Evolutionary conservation across 2,888 invertebrate genomes (phyloP).

Genomic region (Megamerina dolium): DNA sequence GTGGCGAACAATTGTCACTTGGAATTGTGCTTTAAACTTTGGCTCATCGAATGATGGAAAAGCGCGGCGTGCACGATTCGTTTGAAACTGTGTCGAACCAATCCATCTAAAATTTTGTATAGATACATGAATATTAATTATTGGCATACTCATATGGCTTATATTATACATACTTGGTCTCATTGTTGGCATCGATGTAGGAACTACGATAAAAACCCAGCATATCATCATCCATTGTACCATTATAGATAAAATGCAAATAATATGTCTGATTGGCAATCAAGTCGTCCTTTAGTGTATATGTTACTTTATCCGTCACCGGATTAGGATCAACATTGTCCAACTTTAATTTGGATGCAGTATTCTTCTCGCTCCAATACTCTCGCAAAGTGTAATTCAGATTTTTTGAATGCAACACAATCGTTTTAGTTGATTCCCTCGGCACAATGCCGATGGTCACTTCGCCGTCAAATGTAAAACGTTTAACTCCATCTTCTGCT

Average conservation of each 20-base stretch:
- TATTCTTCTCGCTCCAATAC: conserved; percentile 24
- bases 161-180: conserved; percentile 32
- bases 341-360: conserved; percentile 24
- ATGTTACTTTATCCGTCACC: conserved; percentile 48
- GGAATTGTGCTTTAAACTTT: conserved; percentile 62
- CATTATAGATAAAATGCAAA: conserved; percentile 50
- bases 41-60: conserved; percentile 80
- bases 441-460: conserved; percentile 51
- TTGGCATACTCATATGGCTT: not conserved
- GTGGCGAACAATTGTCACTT: conserved; percentile 47
- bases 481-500: conserved; percentile 26
- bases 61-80: conserved; percentile 61
- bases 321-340: conserved; percentile 22
- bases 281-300: conserved; percentile 44
- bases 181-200: conserved; percentile 42
- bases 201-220: conserved; percentile 52
- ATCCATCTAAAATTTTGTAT: conserved; percentile 49
- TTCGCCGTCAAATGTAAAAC: conserved; percentile 44
- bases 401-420: conserved; percentile 54
- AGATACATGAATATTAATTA: not conserved
- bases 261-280: conserved; percentile 44
- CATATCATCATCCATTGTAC: conserved; percentile 52
- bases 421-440: conserved; percentile 39
- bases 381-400: conserved; percentile 28
- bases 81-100: conserved; percentile 66